Evolutionary conservation across 1,140 invertebrate species (phyloP), one percentile per base, ranked within the genome.

Genomic region (Drosophila arizonae): DNA sequence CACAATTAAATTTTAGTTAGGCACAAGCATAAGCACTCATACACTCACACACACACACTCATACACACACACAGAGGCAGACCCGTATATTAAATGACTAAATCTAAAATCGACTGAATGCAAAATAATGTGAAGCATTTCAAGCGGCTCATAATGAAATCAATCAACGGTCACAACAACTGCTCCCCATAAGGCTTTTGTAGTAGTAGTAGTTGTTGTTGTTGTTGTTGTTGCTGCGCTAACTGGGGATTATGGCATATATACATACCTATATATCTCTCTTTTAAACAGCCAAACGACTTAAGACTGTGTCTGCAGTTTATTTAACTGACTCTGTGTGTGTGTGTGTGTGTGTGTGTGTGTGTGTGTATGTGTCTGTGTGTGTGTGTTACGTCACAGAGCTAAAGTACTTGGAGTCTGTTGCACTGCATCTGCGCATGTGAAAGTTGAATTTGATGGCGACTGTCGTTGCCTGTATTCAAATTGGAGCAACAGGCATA

Each of bases 1-100:
- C 65, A 79, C 79, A 88, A 87, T 87, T 88, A 87, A 82, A 82
- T 75, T 72, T 77, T 68, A 63, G 72, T 84, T 86, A 72, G 70
- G 76, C 77, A 41, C 43, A 46, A 30, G 13, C 57, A 61, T 6
- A 21, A 4, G n/a, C 45, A 48, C 45, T 24, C 57, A 48, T 1
- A 48, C 13, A 24, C 45, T 36, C 45, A 36, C 57, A 48, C 4
- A 33, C 43, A 17, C 15, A 43, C 11, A 3, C 30, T 9, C 6
- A 48, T 1, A 48, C 13, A 36, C 45, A 33, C 28, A 17, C 15
- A 15, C 11, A 10, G 4, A 50, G 13, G 28, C 58, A 36, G 11
- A 13, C n/a, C 4, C 43, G 36, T 39, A 39, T 39, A 60, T 60
- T 54, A 65, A 65, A 55, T 65, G 52, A 65, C 51, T 57, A 66